These are phyloP conservation scores for Psilopogon haemacephalus DNA, from an alignment of 2,113 vertebrate genomes.

Conservation along the genomic window DNA sequence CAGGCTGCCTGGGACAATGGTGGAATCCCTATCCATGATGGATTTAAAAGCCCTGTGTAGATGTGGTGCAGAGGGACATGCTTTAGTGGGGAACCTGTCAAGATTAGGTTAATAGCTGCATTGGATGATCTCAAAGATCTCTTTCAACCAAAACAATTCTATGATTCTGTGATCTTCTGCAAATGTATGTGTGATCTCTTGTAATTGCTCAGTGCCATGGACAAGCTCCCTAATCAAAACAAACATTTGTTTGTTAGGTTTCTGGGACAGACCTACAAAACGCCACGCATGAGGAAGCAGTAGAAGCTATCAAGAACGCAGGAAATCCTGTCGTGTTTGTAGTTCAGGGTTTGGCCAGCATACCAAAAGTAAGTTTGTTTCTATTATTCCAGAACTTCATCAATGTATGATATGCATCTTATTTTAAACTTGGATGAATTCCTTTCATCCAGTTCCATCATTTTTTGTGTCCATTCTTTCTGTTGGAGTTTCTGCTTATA, in stretches of 20 bases:
- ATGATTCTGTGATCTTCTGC: too few species aligned
- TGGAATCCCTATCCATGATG: too few species aligned
- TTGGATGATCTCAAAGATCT: too few species aligned
- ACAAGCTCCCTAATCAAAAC: neutral
- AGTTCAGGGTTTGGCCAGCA: conserved; percentile 86
- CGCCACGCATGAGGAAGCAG: conserved; percentile 90
- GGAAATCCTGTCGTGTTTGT: conserved; percentile 89
- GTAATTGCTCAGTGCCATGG: neutral
- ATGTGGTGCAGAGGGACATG: too few species aligned
- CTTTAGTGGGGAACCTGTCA: too few species aligned
- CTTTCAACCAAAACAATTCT: too few species aligned
- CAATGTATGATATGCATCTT: neutral
- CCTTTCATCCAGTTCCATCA: neutral
- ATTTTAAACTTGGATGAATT: neutral
- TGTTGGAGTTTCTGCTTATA: neutral
- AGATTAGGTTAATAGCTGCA: too few species aligned
- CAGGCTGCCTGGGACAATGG: too few species aligned
- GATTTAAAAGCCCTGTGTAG: too few species aligned
- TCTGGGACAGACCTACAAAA: conserved; percentile 87
- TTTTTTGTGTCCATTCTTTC: neutral
- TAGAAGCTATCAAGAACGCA: conserved; percentile 88
- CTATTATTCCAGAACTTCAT: neutral
- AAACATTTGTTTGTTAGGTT: conserved; percentile 76
- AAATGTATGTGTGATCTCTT: neutral
- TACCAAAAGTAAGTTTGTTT: conserved; percentile 82